Conservation (phyloP, 2,888 invertebrate genomes). For the Euphydryas editha region DNA sequence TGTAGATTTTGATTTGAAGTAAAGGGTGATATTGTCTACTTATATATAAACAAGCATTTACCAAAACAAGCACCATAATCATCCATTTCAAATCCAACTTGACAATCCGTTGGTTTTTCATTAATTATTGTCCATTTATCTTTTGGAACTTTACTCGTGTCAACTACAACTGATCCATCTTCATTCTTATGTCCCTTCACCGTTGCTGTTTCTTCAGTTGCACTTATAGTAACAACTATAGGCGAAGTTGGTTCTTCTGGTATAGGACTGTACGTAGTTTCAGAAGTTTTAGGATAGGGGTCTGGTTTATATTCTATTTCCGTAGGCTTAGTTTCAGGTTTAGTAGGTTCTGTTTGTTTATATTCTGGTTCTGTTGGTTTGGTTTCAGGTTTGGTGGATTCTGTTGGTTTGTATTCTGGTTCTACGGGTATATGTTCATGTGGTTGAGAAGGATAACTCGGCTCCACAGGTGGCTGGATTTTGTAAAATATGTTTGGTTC, state of each 20-base stretch:
- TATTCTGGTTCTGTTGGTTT: constrained; percentile 14
- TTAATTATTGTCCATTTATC: constrained; percentile 64
- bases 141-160: constrained; percentile 60
- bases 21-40: neutral
- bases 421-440: neutral
- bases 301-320: neutral
- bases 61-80: constrained; percentile 84
- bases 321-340: neutral
- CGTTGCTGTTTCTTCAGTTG: constrained; percentile 55
- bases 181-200: constrained; percentile 51
- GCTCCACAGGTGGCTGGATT: neutral
- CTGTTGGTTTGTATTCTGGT: neutral
- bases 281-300: constrained; percentile 30
- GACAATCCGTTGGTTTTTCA: constrained; percentile 63
- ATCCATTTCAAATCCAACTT: constrained; percentile 80
- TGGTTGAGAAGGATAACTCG: neutral
- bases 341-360: neutral
- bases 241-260: constrained; percentile 50
- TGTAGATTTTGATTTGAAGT: neutral
- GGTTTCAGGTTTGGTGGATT: neutral
- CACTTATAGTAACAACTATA: constrained; percentile 52
- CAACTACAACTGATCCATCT: constrained; percentile 59
- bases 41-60: neutral
- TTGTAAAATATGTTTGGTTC: neutral
- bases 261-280: constrained; percentile 51